Percentiles rank a stretch among this genome's conserved stretches.
These are phyloP conservation scores for Tragelaphus scriptus DNA, from an alignment of 2,113 vertebrate species.

Conservation along the genomic window DNA sequence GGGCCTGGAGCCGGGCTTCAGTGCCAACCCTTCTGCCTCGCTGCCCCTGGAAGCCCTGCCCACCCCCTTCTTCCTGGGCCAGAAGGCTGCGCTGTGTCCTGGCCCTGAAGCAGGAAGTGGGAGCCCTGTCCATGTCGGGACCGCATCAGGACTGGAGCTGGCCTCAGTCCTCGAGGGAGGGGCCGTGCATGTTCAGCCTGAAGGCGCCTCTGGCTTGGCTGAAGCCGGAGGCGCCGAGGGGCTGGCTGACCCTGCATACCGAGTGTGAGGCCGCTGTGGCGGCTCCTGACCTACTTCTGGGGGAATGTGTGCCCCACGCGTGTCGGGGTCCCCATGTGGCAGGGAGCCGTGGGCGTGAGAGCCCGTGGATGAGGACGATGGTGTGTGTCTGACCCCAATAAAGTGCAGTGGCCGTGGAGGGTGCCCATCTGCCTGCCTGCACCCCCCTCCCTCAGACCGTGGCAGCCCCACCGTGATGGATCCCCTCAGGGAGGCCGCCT, in stretches of 20 bases:
- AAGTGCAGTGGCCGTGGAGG: background rate
- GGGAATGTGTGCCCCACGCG: background rate
- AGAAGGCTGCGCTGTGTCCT: background rate
- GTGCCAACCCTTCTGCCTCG: accelerated
- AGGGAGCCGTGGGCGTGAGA: accelerated
- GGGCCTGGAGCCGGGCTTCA: background rate
- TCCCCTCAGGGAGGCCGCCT: accelerated
- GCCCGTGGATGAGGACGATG: background rate
- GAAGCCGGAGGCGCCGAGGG: accelerated
- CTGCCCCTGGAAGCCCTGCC: background rate
- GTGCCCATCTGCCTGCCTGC: background rate
- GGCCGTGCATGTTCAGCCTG: background rate
- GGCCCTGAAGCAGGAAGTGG: background rate
- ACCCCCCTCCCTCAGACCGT: accelerated
- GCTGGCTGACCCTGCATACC: no score
- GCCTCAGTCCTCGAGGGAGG: background rate
- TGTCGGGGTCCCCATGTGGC: background rate
- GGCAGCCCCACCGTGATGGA: accelerated
- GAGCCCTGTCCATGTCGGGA: background rate
- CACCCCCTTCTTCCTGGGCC: background rate
- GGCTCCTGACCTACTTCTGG: background rate
- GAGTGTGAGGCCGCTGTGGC: accelerated
- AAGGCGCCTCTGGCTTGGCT: background rate
- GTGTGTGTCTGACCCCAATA: background rate
- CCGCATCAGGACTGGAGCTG: background rate